A percentile compares a stretch with the other conserved stretches of the same genome.
Evolutionary conservation across 37 sponge, comb jelly and placozoan species (phyloP).

Genomic region (Beroe forskalii): DNA sequence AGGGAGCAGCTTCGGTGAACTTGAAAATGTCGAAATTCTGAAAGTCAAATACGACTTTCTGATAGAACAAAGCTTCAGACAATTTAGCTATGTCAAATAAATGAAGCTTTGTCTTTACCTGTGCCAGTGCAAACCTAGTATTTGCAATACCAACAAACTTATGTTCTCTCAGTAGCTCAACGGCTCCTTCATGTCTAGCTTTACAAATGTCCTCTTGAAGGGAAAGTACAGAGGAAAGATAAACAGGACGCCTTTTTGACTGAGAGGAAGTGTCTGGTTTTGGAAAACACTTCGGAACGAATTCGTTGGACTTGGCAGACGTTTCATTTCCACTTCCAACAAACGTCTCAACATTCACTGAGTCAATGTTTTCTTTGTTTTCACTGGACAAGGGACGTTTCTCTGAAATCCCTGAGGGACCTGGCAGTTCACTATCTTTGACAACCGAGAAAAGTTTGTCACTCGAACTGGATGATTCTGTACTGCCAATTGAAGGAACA

Average conservation of each 20-base stretch:
- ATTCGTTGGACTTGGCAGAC: background rate
- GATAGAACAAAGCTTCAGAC: constrained; percentile 87
- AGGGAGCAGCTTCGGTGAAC: constrained; percentile 78
- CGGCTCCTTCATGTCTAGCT: constrained; percentile 70
- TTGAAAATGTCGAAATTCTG: constrained; percentile 80
- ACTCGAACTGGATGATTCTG: background rate
- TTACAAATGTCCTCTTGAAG: constrained; percentile 63
- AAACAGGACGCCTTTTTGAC: background rate
- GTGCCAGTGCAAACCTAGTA: constrained; percentile 78
- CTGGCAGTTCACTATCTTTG: background rate
- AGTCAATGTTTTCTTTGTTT: constrained; percentile 25
- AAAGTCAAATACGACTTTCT: constrained; percentile 89
- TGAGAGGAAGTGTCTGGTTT: background rate
- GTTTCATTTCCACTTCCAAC: background rate
- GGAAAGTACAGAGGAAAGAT: constrained; percentile 17
- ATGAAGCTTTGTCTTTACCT: constrained; percentile 80
- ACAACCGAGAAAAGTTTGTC: too few species aligned
- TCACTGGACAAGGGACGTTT: constrained; percentile 1
- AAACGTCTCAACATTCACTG: background rate
- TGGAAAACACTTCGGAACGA: background rate
- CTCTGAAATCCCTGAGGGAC: background rate
- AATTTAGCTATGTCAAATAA: constrained; percentile 72
- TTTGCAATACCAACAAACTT: constrained; percentile 96
- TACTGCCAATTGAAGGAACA: background rate
- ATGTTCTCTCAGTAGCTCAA: constrained; percentile 78